Evolutionary conservation across 1,140 invertebrate species (phyloP), one percentile per base, ranked within the genome.

Genomic region (Adelges cooleyi): DNA sequence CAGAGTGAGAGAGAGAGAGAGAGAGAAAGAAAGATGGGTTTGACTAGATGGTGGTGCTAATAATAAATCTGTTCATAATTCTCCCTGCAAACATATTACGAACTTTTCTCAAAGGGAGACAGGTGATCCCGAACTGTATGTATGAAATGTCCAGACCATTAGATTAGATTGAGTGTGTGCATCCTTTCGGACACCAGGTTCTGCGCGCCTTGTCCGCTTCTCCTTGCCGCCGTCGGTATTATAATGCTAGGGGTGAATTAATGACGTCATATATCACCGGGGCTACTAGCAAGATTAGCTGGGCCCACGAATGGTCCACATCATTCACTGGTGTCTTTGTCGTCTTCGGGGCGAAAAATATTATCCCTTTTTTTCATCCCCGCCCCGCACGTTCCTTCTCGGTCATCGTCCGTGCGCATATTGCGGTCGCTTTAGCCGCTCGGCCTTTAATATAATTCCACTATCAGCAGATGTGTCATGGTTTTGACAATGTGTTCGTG

Each of bases 141-240:
- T 23, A 38, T 53, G 51, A 54, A 54, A 54, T 40, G 52, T 40
- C 52, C 52, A 15, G 52, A 36, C 52, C 52, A 23, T 54, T 54
- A 54, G 52, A 54, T 54, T 54, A 54, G 52, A 54, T 54, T 54
- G 52, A 54, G 52, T 54, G 33, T 54, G 52, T 22, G 52, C 52
- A 54, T 54, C 52, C 36, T 54, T 54, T 54, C 15, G 52, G 52
- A 54, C 52, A 40, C 52, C n/a, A 29, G 18, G 22, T 6, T 13
- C 52, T 11, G 18, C 23, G 25, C n/a, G 11, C 29, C 29, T 33
- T 33, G 29, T 33, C 5, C 29, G 40, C n/a, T n/a, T 20, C 1
- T 23, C 46, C 46, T 18, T 49, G 18, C 11, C 33, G 20, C 15
- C 27, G 51, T 20, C 17, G 29, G 53, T 59, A 59, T 59, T 59